Conservation (phyloP, 2,113 vertebrate species). For the Hoplias malabaricus region DNA sequence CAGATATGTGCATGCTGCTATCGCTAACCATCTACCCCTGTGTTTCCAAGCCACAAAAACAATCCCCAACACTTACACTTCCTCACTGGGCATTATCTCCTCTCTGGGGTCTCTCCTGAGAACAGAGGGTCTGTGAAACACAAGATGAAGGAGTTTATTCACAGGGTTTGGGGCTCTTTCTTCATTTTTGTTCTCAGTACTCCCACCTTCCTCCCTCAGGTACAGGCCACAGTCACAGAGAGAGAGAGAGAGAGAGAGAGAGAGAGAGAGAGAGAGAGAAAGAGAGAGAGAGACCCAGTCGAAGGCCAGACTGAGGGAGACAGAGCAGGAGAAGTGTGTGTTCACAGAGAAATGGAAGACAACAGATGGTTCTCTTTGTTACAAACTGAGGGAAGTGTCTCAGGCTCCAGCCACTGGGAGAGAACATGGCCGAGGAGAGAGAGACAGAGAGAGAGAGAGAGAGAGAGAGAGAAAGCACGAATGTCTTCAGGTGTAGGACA, state of each 20-base stretch:
- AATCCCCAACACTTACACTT: slow-evolving; percentile 66
- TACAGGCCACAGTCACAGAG: too few relatives aligned
- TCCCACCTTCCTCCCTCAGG: too few relatives aligned
- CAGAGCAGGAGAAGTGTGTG: too few relatives aligned
- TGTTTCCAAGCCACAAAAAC: slow-evolving; percentile 29
- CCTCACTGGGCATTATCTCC: slow-evolving; percentile 71
- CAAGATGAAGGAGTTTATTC: slow-evolving; percentile 47
- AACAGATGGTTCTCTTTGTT: background rate
- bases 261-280: too few relatives aligned
- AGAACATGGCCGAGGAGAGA: slow-evolving; percentile 68
- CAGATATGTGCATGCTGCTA: background rate
- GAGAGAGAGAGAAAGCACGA: background rate
- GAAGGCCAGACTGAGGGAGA: too few relatives aligned
- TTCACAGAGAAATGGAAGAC: too few relatives aligned
- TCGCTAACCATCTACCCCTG: slow-evolving; percentile 54
- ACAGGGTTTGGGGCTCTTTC: too few relatives aligned
- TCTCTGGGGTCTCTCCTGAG: background rate
- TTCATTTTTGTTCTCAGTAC: background rate
- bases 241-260: too few relatives aligned
- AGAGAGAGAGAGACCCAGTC: too few relatives aligned
- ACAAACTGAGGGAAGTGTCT: slow-evolving; percentile 2
- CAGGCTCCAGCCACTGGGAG: slow-evolving; percentile 19
- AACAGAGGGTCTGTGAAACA: slow-evolving; percentile 58
- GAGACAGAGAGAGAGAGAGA: background rate
- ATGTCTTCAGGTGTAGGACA: too few relatives aligned